Percentiles rank a stretch among this genome's conserved stretches.
These are phyloP conservation scores for Oreotragus oreotragus DNA, from an alignment of 2,113 vertebrate species.

Conservation along the genomic window DNA sequence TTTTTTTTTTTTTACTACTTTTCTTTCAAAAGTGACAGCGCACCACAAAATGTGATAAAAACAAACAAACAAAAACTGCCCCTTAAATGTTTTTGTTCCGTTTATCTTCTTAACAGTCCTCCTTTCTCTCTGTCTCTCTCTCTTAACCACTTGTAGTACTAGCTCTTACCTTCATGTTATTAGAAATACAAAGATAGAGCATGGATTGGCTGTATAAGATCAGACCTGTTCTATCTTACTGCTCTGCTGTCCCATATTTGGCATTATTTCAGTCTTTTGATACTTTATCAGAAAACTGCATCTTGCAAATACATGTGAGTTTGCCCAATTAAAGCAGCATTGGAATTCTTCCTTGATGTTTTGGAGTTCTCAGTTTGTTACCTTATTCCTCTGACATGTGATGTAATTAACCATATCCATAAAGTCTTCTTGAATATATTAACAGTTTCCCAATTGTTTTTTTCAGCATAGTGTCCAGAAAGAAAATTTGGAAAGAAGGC, in stretches of 20 bases:
- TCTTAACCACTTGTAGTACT: neutral
- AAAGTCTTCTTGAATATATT: neutral
- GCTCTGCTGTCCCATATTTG: neutral
- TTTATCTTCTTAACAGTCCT: neutral
- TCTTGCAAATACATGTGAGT: neutral
- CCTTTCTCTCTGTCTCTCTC: neutral
- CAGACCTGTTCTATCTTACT: neutral
- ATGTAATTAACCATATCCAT: neutral
- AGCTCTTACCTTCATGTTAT: neutral
- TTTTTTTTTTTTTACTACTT: neutral
- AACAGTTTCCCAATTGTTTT: neutral
- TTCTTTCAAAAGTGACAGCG: neutral
- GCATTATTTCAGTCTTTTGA: slow-evolving; percentile 8
- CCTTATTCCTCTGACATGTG: neutral
- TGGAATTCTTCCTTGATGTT: neutral
- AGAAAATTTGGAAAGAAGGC: neutral
- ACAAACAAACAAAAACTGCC: neutral
- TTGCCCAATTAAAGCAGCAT: neutral
- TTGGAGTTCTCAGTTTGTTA: slow-evolving; percentile 1
- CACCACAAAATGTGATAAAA: neutral
- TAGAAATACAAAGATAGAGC: neutral
- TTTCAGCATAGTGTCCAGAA: neutral
- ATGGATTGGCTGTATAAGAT: neutral
- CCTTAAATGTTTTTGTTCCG: neutral
- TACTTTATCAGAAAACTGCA: slow-evolving; percentile 3